Conservation (phyloP, 2,888 invertebrate species). For the Microctonus aethiopoides region DNA sequence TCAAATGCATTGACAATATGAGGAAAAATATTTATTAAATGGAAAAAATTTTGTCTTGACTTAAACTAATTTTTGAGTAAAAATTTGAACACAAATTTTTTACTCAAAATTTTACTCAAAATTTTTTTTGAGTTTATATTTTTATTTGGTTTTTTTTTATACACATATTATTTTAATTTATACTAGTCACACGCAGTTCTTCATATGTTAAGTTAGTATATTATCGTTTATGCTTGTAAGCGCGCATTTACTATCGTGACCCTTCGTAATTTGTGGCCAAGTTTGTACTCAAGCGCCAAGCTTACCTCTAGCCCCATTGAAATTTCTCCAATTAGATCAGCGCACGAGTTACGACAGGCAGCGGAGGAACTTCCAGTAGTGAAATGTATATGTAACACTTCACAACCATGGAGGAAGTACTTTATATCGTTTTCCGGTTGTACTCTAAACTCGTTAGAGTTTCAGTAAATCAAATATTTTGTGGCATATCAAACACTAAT, state of each 20-base stretch:
- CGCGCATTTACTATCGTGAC: conserved; percentile 30
- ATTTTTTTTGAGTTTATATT: no score
- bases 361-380: no score
- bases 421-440: not conserved
- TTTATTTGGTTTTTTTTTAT: no score
- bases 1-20: no score
- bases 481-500: not conserved
- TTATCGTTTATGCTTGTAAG: conserved; percentile 12
- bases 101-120: no score
- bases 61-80: no score
- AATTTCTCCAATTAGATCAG: conserved; percentile 56
- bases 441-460: not conserved
- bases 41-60: no score
- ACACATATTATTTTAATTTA: no score
- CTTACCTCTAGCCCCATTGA: conserved; percentile 44
- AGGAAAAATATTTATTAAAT: no score
- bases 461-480: not conserved
- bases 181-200: conserved; percentile 13
- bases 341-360: conserved; percentile 47
- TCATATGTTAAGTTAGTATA: conserved; percentile 8
- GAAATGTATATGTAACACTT: no score
- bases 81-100: no score
- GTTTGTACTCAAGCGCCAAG: conserved; percentile 41
- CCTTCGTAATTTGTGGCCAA: conserved; percentile 49
- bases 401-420: not conserved